Evolutionary conservation across 2,888 invertebrate species (phyloP).

Genomic region (Agriopis aurantiaria): DNA sequence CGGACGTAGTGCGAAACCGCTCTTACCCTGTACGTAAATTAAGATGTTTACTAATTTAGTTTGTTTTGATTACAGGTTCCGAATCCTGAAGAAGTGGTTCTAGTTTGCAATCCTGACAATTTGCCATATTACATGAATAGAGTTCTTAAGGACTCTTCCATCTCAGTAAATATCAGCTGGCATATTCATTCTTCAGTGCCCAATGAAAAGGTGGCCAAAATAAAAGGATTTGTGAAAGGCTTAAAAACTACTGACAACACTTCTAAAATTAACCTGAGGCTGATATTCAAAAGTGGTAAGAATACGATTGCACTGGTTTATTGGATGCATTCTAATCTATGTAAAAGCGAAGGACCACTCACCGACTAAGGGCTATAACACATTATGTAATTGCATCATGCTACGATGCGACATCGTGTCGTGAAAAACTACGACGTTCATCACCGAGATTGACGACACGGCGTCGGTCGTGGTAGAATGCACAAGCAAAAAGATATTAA

Average conservation of each 20-base stretch:
- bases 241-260: slow-evolving; percentile 48
- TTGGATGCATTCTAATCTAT: neutral
- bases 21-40: too few relatives aligned
- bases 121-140: slow-evolving; percentile 90
- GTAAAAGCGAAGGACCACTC: too few relatives aligned
- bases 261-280: slow-evolving; percentile 83
- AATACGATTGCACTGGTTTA: slow-evolving; percentile 21
- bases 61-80: slow-evolving; percentile 64
- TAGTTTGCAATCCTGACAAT: slow-evolving; percentile 88
- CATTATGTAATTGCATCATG: too few relatives aligned
- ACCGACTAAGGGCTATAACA: too few relatives aligned
- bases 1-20: too few relatives aligned
- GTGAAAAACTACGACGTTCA: too few relatives aligned
- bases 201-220: slow-evolving; percentile 68
- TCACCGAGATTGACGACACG: too few relatives aligned
- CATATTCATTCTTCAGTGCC: slow-evolving; percentile 89
- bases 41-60: neutral
- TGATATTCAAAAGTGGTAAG: slow-evolving; percentile 93
- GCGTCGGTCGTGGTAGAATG: too few relatives aligned
- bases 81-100: slow-evolving; percentile 86
- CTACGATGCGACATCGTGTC: too few relatives aligned
- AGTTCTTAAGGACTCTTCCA: slow-evolving; percentile 84
- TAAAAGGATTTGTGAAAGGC: slow-evolving; percentile 69
- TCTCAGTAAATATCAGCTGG: slow-evolving; percentile 82
- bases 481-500: too few relatives aligned